Percentiles rank a stretch among this genome's conserved stretches.
Conservation (phyloP, 2,888 invertebrate genomes). For the Erebia epiphron region DNA sequence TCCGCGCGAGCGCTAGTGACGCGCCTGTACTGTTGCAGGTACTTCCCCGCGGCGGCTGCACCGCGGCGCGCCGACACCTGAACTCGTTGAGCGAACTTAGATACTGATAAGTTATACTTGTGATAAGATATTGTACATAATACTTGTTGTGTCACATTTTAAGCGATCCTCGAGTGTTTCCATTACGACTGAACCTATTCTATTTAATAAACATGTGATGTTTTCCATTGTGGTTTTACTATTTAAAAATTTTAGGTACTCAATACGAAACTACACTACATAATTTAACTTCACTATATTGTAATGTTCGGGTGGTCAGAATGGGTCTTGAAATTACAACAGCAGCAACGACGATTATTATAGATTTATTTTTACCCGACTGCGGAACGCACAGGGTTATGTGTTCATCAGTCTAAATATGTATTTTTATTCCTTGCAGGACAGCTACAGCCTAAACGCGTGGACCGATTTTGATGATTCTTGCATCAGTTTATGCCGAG, state of each 20-base stretch:
- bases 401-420: too few species aligned
- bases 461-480: too few species aligned
- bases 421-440: too few species aligned
- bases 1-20: neutral
- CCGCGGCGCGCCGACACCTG: neutral
- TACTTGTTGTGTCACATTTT: constrained; percentile 52
- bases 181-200: constrained; percentile 55
- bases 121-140: constrained; percentile 51
- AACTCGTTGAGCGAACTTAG: neutral
- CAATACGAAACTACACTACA: neutral
- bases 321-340: too few species aligned
- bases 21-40: constrained; percentile 41
- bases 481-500: too few species aligned
- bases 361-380: too few species aligned
- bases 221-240: constrained; percentile 51
- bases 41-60: constrained; percentile 39
- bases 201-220: constrained; percentile 60
- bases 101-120: neutral
- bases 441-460: too few species aligned
- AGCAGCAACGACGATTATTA: too few species aligned
- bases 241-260: too few species aligned
- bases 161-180: constrained; percentile 48
- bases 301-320: too few species aligned
- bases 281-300: neutral
- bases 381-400: too few species aligned